Conservation (phyloP, 2,888 invertebrate species). For the Omphaloscelis lunosa region DNA sequence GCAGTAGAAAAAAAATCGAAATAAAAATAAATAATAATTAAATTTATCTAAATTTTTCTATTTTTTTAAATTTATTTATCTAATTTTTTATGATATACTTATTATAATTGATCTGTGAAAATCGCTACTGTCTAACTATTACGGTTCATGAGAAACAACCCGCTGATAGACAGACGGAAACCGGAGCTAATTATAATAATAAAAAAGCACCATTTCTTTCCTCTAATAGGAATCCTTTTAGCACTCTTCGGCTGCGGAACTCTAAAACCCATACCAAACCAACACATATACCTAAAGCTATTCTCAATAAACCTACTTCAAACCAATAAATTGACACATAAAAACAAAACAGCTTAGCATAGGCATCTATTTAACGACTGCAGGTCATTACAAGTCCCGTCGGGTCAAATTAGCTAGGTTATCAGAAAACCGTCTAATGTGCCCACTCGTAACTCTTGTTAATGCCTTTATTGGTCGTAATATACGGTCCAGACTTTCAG, state of each 20-base stretch:
- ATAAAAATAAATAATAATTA: no score
- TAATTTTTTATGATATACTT: no score
- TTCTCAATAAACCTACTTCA: background rate
- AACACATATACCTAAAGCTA: background rate
- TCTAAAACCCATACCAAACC: background rate
- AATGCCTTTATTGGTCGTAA: constrained; percentile 62
- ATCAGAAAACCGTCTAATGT: constrained; percentile 56
- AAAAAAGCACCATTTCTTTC: no score
- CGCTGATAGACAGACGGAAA: background rate
- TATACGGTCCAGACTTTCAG: constrained; percentile 60
- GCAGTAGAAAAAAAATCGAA: no score
- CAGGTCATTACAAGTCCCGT: constrained; percentile 58
- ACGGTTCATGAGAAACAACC: no score
- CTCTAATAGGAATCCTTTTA: no score
- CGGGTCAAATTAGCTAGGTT: constrained; percentile 62
- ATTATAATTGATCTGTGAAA: no score
- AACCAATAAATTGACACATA: constrained; percentile 5
- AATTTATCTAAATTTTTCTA: no score
- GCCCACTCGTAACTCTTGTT: constrained; percentile 56
- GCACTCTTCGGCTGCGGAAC: background rate
- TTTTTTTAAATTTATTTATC: no score
- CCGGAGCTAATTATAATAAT: no score
- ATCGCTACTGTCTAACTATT: no score
- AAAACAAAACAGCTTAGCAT: constrained; percentile 34
- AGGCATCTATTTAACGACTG: constrained; percentile 34